phyloP scores from a whole-genome alignment of 92 coral and sea anemone genomes.

The Phymanthus crucifer region DNA sequence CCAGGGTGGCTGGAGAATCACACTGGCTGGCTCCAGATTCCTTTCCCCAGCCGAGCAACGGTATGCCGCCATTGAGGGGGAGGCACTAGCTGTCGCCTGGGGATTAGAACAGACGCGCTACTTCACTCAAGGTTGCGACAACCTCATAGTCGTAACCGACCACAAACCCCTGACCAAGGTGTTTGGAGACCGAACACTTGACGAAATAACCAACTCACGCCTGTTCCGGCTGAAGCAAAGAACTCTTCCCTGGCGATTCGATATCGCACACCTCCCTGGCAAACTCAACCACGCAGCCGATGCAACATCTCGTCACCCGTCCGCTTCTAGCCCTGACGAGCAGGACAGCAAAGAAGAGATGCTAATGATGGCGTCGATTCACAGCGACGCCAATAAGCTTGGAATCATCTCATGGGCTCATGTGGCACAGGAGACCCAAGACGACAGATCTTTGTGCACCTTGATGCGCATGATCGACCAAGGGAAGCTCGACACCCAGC shows the following conservation, averaged over 20 bases:
- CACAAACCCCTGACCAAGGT: slow-evolving; percentile 43
- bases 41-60: slow-evolving; percentile 47
- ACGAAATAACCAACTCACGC: slow-evolving; percentile 52
- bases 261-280: slow-evolving; percentile 34
- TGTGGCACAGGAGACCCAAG: not conserved
- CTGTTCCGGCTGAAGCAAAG: slow-evolving; percentile 48
- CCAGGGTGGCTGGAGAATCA: slow-evolving; percentile 66
- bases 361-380: not conserved
- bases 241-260: slow-evolving; percentile 38
- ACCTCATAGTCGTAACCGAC: slow-evolving; percentile 44
- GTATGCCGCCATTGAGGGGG: slow-evolving; percentile 52
- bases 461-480: not conserved
- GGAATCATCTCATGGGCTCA: not conserved
- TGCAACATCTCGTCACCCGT: slow-evolving; percentile 45
- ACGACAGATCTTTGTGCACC: not conserved
- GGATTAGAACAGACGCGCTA: slow-evolving; percentile 53
- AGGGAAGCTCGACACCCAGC: not conserved
- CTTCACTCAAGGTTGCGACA: slow-evolving; percentile 55
- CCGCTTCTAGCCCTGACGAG: slow-evolving; percentile 5
- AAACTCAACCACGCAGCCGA: slow-evolving; percentile 46
- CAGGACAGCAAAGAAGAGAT: not conserved
- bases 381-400: not conserved
- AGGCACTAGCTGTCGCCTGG: slow-evolving; percentile 51
- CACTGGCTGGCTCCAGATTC: slow-evolving; percentile 64
- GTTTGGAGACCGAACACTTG: slow-evolving; percentile 52